phyloP scores from a whole-genome alignment of 2,797 vertebrate genomes.

The Melanotaenia maccullochi region DNA sequence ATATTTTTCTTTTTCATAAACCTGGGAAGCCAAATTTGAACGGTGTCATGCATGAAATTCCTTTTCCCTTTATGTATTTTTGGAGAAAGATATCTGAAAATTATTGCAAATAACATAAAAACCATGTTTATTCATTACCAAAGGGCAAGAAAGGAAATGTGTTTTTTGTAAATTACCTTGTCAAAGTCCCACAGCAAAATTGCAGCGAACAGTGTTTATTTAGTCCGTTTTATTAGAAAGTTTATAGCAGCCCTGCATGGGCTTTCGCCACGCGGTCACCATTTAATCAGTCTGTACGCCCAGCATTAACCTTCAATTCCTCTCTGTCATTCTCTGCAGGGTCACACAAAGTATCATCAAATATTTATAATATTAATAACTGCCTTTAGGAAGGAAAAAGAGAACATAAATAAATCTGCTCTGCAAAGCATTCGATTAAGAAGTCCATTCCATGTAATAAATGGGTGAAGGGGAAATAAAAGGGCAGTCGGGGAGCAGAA shows the following conservation, averaged over 20 bases:
- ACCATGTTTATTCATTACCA: constrained; percentile 18
- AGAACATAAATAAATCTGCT: constrained; percentile 77
- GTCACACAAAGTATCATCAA: constrained; percentile 80
- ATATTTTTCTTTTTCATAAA: background rate
- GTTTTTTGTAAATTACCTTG: constrained; percentile 52
- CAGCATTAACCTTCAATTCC: constrained; percentile 75
- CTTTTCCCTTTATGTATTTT: background rate
- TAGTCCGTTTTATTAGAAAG: constrained; percentile 57
- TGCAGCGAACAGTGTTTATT: constrained; percentile 56
- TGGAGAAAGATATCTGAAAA: constrained; percentile 1
- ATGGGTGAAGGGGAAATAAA: constrained; percentile 61
- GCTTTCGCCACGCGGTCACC: constrained; percentile 55
- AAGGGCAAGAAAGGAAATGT: constrained; percentile 7
- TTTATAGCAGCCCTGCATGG: constrained; percentile 52
- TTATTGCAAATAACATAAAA: constrained; percentile 17
- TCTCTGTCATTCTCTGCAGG: constrained; percentile 70
- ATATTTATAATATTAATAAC: constrained; percentile 84
- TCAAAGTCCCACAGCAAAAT: constrained; percentile 45
- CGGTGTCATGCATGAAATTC: background rate
- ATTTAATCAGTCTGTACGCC: constrained; percentile 70
- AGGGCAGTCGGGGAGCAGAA: constrained; percentile 40
- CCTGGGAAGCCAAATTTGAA: background rate
- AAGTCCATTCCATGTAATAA: constrained; percentile 72
- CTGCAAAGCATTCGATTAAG: constrained; percentile 70
- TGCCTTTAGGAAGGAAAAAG: constrained; percentile 73